Evolutionary conservation across 2,113 vertebrate species (phyloP).

Genomic region (Seriola aureovittata): DNA sequence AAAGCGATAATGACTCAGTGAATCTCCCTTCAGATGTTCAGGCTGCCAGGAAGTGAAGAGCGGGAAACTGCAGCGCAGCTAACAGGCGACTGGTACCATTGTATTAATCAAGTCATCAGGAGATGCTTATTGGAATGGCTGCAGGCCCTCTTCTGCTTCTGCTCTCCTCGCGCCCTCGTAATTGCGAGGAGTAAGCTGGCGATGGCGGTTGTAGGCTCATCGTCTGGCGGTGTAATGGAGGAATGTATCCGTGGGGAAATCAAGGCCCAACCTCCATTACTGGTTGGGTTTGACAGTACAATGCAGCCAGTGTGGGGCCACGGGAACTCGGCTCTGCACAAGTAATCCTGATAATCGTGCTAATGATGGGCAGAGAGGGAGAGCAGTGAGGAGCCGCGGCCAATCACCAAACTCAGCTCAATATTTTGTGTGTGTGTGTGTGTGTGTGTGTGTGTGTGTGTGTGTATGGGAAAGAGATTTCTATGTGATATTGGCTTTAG

Average conservation of each 20-base stretch:
- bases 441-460: background rate
- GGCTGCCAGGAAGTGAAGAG: slow-evolving; percentile 18
- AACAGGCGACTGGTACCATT: background rate
- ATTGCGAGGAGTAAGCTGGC: slow-evolving; percentile 22
- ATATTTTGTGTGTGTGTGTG: background rate
- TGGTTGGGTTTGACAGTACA: background rate
- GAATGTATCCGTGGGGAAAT: slow-evolving; percentile 64
- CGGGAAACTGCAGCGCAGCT: slow-evolving; percentile 14
- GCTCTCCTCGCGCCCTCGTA: background rate
- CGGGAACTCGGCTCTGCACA: slow-evolving; percentile 10
- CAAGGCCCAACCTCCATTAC: slow-evolving; percentile 34
- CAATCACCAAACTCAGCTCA: slow-evolving; percentile 4
- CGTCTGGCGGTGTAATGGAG: slow-evolving; percentile 33
- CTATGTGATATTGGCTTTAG: background rate
- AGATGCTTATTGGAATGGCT: slow-evolving; percentile 27
- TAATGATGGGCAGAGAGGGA: slow-evolving; percentile 26
- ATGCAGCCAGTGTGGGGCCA: background rate
- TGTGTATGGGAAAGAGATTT: background rate
- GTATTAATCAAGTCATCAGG: slow-evolving; percentile 41
- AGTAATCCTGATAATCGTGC: slow-evolving; percentile 35
- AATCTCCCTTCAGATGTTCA: slow-evolving; percentile 21
- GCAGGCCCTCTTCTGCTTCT: slow-evolving; percentile 16
- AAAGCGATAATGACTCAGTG: slow-evolving; percentile 52
- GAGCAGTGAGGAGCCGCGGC: background rate
- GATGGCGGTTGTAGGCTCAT: slow-evolving; percentile 13